Evolutionary conservation across 2,113 vertebrate species (phyloP), one percentile per base, ranked within the genome.

Genomic region (Tinamus guttatus): DNA sequence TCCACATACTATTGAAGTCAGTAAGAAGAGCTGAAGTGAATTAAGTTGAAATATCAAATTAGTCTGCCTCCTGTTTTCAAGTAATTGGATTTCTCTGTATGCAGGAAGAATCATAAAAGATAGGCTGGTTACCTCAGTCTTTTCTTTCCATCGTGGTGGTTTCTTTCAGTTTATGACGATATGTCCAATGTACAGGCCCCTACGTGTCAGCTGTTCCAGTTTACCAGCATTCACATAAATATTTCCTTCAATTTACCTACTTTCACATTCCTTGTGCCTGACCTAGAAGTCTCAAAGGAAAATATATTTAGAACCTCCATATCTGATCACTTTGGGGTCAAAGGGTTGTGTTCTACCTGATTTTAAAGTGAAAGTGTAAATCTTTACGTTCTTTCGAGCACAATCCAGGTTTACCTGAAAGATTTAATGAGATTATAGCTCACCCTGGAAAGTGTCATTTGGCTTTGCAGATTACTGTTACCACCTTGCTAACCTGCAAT

Each of bases 51-150:
- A 92, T 93, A 90, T 64, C 45, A 91, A 32, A 47, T 68, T n/a
- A 68, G 54, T 96, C 90, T 94, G 76, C 51, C 82, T 95, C 64
- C 59, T 93, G 60, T 91, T 95, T 96, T 93, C 73, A 95, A 88
- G 77, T 76, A 93, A 86, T 68, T 91, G 56, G 60, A 91, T 95
- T 94, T 84, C 76, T 90, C 77, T 93, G 89, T 71, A 81, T 86
- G 22, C 22, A 71, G 62, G 64, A 62, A 86, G 52, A 90, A 93
- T 88, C 83, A 87, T 12, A 24, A 41, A 68, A 91, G 69, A 93
- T 47, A 75, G 17, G 85, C 56, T 68, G 60, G 11, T 43, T 79
- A 27, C 59, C 45, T 82, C 64, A 85, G 3, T 63, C 67, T 56
- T 30, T 56, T 56, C 24, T 82, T 91, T 67, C 45, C 30, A 11